Evolutionary conservation across 2,888 invertebrate species (phyloP).

Genomic region (Empis livida): DNA sequence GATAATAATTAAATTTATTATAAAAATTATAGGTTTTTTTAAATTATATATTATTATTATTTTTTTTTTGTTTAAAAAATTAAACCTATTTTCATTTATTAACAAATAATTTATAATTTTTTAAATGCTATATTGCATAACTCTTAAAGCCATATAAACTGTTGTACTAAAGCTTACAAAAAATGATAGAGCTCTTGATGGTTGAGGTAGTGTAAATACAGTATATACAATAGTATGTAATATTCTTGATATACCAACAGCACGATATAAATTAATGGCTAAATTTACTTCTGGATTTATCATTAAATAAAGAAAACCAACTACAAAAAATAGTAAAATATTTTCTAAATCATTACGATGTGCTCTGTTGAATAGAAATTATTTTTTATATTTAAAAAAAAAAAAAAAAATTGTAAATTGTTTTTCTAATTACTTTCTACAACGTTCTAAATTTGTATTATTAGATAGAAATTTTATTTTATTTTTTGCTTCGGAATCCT

Average conservation of each 20-base stretch:
- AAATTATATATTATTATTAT: too few relatives aligned
- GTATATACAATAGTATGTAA: conserved; percentile 44
- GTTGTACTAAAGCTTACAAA: conserved; percentile 33
- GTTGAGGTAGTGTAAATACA: conserved; percentile 40
- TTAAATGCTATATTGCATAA: conserved; percentile 14
- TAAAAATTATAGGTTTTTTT: too few relatives aligned
- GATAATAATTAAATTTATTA: too few relatives aligned
- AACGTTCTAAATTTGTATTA: conserved; percentile 36
- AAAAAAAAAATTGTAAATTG: background rate
- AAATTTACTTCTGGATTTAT: conserved; percentile 36
- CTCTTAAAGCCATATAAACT: conserved; percentile 37
- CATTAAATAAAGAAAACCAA: conserved; percentile 40
- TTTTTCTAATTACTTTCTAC: conserved; percentile 16
- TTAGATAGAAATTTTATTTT: conserved; percentile 18
- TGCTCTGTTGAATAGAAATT: conserved; percentile 27
- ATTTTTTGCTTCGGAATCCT: conserved; percentile 2
- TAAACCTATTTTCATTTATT: too few relatives aligned
- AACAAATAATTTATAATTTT: background rate
- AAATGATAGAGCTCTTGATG: conserved; percentile 38
- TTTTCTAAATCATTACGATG: conserved; percentile 50
- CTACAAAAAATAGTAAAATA: conserved; percentile 41
- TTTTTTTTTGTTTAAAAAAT: too few relatives aligned
- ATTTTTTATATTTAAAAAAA: conserved; percentile 12
- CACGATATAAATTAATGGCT: conserved; percentile 41
- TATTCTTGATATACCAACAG: conserved; percentile 39